Evolutionary conservation across 1,140 invertebrate genomes (phyloP), one percentile per base, ranked within the genome.

Genomic region (Rhyzopertha dominica): DNA sequence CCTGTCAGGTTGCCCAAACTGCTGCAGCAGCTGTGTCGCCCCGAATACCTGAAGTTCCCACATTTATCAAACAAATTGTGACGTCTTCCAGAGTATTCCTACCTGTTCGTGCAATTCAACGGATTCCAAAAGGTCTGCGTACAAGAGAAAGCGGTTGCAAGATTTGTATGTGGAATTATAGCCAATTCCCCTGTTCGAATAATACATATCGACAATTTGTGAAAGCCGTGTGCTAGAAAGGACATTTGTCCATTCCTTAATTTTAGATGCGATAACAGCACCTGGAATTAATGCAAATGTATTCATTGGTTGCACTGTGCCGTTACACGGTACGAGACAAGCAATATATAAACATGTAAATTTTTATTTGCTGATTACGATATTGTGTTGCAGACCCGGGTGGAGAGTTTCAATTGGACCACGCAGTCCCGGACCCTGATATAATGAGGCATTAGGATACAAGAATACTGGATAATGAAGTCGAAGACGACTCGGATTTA

Each of bases 121-220:
- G 10, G 57, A 58, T 9, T 68, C 63, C 3, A 74, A 53, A 13
- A 74, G 45, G 41, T 64, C 63, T 2, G 56, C 49, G 46, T 80
- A 75, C 23, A 73, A 59, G 5, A 61, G 55, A 13, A 61, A 67
- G 43, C 81, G 66, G 38, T 78, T 72, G 40, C 80, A 81, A 1
- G 78, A 78, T 50, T 66, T 71, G 1, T 77, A 65, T 5, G 59
- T 63, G 0, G 66, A 52, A 22, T 80, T 70, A 45, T 78, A 77
- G 2, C 69, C 66, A 7, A 80, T 63, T 2, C 80, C 80, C 46
- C 71, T 69, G 34, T 75, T 67, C 0, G 80, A 81, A 59, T 84
- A 84, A 58, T 82, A 84, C 76, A 81, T 81, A 29, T 81, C 77
- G 4, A 84, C 59, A 13, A 84, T 57, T 67, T 83, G 80, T 2